Percentiles rank a stretch among this genome's conserved stretches.
These are phyloP conservation scores for Apostichopus leukothele DNA, from an alignment of 53 echinoderm and acorn worm genomes.

Conservation along the genomic window DNA sequence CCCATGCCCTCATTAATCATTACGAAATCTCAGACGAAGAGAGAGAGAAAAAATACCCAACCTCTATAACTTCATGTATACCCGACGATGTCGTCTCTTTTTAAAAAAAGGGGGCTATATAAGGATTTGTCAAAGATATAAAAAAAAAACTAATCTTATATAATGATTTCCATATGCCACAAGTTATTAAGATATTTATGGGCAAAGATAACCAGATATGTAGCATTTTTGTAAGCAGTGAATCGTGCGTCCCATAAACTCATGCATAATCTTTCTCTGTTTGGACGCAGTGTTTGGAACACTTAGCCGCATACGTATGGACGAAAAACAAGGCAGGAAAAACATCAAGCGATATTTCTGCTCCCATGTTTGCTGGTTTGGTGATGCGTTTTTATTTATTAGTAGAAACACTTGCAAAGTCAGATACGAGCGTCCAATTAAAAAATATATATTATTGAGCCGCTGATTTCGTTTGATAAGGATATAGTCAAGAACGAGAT, in stretches of 20 bases:
- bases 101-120: background rate
- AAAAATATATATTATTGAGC: no score
- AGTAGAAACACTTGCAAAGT: no score
- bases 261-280: no score
- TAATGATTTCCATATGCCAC: background rate
- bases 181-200: background rate
- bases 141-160: background rate
- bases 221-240: no score
- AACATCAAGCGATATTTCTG: background rate
- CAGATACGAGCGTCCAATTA: no score
- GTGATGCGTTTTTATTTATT: no score
- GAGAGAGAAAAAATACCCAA: background rate
- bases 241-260: no score
- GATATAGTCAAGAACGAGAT: no score
- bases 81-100: background rate
- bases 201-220: no score
- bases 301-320: background rate
- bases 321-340: background rate
- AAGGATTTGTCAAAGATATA: background rate
- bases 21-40: conserved; percentile 6
- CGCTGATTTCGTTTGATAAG: no score
- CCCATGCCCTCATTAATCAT: conserved; percentile 29
- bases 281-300: background rate
- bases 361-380: background rate
- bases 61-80: background rate